Conservation (phyloP, 2,797 vertebrate species). For the Pipistrellus kuhlii region DNA sequence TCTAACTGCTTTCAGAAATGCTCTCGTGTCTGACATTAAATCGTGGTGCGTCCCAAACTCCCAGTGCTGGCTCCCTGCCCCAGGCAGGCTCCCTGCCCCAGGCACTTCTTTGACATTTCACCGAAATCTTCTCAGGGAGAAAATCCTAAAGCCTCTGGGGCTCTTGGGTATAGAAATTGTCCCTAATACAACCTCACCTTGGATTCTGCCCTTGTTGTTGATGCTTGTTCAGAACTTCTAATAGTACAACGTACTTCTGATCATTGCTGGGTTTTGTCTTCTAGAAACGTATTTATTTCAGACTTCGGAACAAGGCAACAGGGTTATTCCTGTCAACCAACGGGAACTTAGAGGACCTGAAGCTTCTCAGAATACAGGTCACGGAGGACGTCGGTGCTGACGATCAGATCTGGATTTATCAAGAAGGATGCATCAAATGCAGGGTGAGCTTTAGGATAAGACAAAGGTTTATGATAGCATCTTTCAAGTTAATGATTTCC, state of each 20-base stretch:
- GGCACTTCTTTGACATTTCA: not conserved
- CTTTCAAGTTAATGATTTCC: not conserved
- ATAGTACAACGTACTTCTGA: not conserved
- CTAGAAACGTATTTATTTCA: slow-evolving; percentile 93
- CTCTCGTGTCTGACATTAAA: not conserved
- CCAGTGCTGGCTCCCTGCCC: not conserved
- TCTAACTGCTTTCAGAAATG: slow-evolving; percentile 7
- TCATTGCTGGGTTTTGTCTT: slow-evolving; percentile 54
- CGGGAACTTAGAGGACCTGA: slow-evolving; percentile 93
- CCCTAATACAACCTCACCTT: not conserved
- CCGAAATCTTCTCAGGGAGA: slow-evolving; percentile 18
- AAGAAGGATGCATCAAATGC: slow-evolving; percentile 92
- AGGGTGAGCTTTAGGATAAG: slow-evolving; percentile 88
- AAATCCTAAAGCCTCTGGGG: not conserved
- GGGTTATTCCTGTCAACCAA: slow-evolving; percentile 93
- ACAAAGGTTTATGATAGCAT: not conserved
- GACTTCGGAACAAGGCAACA: slow-evolving; percentile 91
- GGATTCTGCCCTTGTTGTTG: not conserved
- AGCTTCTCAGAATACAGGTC: slow-evolving; percentile 94
- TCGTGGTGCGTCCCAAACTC: fast-evolving
- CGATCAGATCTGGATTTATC: slow-evolving; percentile 96
- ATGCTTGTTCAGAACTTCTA: slow-evolving; percentile 8
- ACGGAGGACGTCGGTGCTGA: slow-evolving; percentile 91
- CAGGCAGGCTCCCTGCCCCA: not conserved
- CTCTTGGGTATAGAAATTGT: not conserved